phyloP scores from a whole-genome alignment of 2,797 vertebrate genomes.

The Podargus strigoides region DNA sequence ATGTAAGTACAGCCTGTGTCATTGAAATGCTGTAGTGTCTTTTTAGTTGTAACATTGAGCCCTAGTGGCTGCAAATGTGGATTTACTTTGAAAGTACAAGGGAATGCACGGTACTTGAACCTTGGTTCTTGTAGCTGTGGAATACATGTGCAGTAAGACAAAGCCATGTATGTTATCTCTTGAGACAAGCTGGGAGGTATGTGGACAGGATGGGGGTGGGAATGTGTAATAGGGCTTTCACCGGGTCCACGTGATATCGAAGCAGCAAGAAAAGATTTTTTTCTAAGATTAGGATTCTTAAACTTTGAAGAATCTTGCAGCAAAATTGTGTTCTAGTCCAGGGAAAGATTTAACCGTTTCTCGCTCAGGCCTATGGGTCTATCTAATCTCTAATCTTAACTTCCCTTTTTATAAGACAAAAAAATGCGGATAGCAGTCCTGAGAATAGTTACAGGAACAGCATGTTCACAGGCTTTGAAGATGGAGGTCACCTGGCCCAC shows the following conservation, averaged over 20 bases:
- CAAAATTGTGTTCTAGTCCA: not conserved
- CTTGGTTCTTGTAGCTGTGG: not conserved
- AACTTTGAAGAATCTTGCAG: not conserved
- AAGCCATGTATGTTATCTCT: not conserved
- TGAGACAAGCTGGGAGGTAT: not conserved
- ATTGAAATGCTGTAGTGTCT: not conserved
- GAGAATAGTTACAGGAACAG: slow-evolving; percentile 3
- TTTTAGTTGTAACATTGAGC: not conserved
- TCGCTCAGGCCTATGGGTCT: not conserved
- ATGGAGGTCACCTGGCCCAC: slow-evolving; percentile 22
- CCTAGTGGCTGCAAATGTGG: not conserved
- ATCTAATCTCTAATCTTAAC: not conserved
- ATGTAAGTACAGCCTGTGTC: rapidly evolving
- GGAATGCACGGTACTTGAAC: not conserved
- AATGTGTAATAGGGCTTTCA: not conserved
- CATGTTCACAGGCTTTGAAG: not conserved
- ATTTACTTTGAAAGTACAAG: not conserved
- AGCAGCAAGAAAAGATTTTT: not conserved
- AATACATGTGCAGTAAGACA: not conserved
- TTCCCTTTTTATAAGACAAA: not conserved
- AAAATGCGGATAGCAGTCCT: not conserved
- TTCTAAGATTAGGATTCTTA: not conserved
- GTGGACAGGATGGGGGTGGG: not conserved
- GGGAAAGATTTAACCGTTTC: not conserved
- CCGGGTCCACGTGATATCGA: not conserved